Base-by-base conservation (phyloP, 2,888 invertebrate species). In the Drosophila suboccidentalis region DNA sequence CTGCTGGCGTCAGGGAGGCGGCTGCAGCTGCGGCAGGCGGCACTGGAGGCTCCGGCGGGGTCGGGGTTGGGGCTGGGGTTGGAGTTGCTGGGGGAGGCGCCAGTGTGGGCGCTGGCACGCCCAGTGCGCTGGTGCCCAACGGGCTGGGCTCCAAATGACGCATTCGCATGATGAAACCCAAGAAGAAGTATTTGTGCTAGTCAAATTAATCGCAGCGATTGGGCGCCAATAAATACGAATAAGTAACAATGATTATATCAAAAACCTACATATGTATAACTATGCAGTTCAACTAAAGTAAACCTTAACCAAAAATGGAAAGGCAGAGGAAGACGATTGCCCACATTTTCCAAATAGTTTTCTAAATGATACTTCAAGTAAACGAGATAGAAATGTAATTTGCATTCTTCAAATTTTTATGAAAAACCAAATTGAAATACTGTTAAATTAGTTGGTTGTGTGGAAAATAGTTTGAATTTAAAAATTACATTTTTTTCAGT, bases 141-240 rank as follows among this genome's bases (percentile, higher is more conserved):
- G 92, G 92, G 50, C 78, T 92, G 68, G 91, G 91, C 66, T 92
- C 92, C 75, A 93, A 93, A 93, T 93, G 93, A 93, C 92, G 92
- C 89, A 92, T 91, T 92, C 92, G 92, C 91, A 91, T 91, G 91
- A 92, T 92, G 92, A 93, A 93, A 91, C 93, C 92, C 78, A 93
- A 92, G 88, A 93, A 93, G 89, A 93, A 92, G 89, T 93, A 93
- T 84, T 91, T 93, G 91, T 93, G 93, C 93, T 93, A 93, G 93
- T 93, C 93, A 93, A 93, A 92, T 92, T 92, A 91, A 61, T 22
- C 38, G 46, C 39, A 65, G 46, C 58, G 61, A 57, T 36, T 46
- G 61, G 13, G 44, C 58, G 49, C 17, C 50, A 19, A 61, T 61
- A 29, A 46, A 53, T 38, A 53, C 38, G 51, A 55, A 11, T 49